phyloP scores from a whole-genome alignment of 2,113 vertebrate species.

The Tenrec ecaudatus region DNA sequence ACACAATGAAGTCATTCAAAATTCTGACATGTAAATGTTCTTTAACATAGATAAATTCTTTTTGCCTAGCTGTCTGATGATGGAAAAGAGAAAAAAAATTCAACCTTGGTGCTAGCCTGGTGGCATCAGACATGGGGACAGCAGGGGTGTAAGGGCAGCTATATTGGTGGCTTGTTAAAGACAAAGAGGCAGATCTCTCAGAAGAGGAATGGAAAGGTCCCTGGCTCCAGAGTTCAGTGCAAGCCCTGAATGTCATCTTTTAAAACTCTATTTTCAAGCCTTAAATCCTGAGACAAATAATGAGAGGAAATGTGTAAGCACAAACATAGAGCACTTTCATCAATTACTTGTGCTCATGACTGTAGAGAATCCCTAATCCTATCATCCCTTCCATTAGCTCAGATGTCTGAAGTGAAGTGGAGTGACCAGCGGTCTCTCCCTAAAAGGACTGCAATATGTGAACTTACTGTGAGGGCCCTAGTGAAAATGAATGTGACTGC shows the following conservation, averaged over 20 bases:
- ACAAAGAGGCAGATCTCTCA: neutral
- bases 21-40: conserved; percentile 46
- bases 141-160: neutral
- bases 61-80: neutral
- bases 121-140: neutral
- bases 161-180: conserved; percentile 34
- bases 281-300: conserved; percentile 34
- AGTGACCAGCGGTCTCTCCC: neutral
- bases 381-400: neutral
- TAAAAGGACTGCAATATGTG: neutral
- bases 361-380: neutral
- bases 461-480: neutral
- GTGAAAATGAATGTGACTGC: neutral
- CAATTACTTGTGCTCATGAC: neutral
- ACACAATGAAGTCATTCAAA: neutral
- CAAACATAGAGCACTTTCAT: neutral
- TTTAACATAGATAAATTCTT: conserved; percentile 55
- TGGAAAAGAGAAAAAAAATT: neutral
- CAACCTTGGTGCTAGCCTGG: neutral
- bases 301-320: neutral
- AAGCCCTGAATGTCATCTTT: neutral
- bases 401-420: neutral
- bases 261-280: conserved; percentile 49
- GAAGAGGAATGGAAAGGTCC: neutral
- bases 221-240: neutral